A percentile compares a stretch with the other conserved stretches of the same genome.
These are phyloP conservation scores for Listronotus oregonensis DNA, from an alignment of 1,140 invertebrate genomes.

Conservation along the genomic window DNA sequence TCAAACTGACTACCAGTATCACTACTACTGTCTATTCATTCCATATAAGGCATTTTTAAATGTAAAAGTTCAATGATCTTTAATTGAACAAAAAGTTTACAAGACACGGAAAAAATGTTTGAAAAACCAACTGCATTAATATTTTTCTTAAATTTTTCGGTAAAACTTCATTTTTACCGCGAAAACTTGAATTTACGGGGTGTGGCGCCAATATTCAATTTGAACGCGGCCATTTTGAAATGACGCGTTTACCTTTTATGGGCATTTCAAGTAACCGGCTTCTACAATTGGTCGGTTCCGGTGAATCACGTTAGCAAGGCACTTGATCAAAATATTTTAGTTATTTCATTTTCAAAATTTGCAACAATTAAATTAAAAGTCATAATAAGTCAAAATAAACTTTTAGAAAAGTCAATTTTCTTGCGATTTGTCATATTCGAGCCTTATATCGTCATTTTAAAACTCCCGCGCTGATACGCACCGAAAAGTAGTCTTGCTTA, in stretches of 20 bases:
- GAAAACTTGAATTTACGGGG: slow-evolving; percentile 22
- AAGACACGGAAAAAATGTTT: too few species aligned
- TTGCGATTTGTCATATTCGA: not conserved
- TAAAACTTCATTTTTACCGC: not conserved
- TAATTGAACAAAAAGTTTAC: too few species aligned
- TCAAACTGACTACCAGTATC: too few species aligned
- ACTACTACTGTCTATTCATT: too few species aligned
- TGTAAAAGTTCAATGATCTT: too few species aligned
- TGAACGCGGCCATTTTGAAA: slow-evolving; percentile 51
- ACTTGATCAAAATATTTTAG: not conserved
- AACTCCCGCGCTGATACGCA: slow-evolving; percentile 45
- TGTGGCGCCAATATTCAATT: slow-evolving; percentile 52
- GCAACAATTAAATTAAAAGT: slow-evolving; percentile 7
- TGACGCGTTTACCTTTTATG: slow-evolving; percentile 55
- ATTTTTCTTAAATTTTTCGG: not conserved
- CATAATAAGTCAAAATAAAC: not conserved
- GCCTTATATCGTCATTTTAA: slow-evolving; percentile 32
- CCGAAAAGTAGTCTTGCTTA: slow-evolving; percentile 38
- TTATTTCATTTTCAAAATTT: not conserved
- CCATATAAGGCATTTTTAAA: too few species aligned
- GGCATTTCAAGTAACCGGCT: slow-evolving; percentile 53
- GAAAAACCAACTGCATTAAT: not conserved
- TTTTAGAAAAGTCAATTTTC: slow-evolving; percentile 12
- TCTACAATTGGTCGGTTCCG: slow-evolving; percentile 49
- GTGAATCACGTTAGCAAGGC: not conserved